Percentiles rank a stretch among this genome's conserved stretches.
Evolutionary conservation across 1,140 invertebrate species (phyloP).

Genomic region (Propsilocerus akamusi): DNA sequence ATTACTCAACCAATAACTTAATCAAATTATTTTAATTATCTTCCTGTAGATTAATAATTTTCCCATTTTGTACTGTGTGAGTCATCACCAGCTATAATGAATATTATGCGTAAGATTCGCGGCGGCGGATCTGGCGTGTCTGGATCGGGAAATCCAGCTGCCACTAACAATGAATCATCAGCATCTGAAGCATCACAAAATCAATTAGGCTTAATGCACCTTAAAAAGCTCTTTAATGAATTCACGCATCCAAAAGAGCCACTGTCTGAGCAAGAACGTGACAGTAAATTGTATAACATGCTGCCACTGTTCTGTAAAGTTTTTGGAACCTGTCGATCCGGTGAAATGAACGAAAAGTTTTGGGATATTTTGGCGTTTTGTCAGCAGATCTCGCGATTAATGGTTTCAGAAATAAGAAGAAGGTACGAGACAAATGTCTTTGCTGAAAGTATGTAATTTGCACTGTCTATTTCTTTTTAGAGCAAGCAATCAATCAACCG

Average conservation of each 20-base stretch:
- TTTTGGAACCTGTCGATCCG: slow-evolving; percentile 72
- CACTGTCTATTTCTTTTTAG: too few species aligned
- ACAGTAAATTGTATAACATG: slow-evolving; percentile 95
- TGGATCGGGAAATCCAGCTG: slow-evolving; percentile 18
- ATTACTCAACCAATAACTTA: not conserved
- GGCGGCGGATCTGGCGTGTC: slow-evolving; percentile 29
- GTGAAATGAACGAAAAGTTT: slow-evolving; percentile 91
- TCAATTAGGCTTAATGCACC: slow-evolving; percentile 81
- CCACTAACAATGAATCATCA: slow-evolving; percentile 27
- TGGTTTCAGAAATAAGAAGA: slow-evolving; percentile 86
- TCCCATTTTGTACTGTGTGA: not conserved
- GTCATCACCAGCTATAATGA: slow-evolving; percentile 31
- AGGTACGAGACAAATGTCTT: too few species aligned
- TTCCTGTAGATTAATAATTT: not conserved
- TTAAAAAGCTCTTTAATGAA: slow-evolving; percentile 90
- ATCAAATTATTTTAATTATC: not conserved
- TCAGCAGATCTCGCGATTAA: slow-evolving; percentile 83
- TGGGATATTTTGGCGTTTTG: slow-evolving; percentile 84
- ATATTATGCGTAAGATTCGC: slow-evolving; percentile 70
- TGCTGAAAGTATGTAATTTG: too few species aligned
- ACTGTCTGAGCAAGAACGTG: slow-evolving; percentile 62
- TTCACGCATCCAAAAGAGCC: slow-evolving; percentile 72
- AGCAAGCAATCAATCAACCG: slow-evolving; percentile 89
- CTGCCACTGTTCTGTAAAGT: slow-evolving; percentile 95
- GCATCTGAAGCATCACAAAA: slow-evolving; percentile 50